phyloP scores from a whole-genome alignment of 1,140 invertebrate genomes.

The Spodoptera frugiperda region DNA sequence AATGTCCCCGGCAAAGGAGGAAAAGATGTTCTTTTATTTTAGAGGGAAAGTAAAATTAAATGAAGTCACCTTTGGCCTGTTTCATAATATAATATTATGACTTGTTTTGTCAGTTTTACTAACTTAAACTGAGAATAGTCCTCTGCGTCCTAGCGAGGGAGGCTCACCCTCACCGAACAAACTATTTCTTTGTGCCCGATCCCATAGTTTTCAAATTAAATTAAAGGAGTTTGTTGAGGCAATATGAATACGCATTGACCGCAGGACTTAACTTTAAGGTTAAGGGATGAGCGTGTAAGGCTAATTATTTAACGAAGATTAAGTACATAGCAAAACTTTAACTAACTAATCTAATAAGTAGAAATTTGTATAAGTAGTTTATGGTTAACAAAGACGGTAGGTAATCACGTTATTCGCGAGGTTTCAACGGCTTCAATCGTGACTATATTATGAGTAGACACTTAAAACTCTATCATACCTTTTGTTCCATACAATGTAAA shows the following conservation, averaged over 20 bases:
- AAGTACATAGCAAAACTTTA: conserved; percentile 21
- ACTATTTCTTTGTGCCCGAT: conserved; percentile 75
- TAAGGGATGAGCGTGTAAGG: not conserved
- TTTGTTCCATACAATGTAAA: no score
- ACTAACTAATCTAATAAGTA: conserved; percentile 59
- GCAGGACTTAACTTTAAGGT: conserved; percentile 34
- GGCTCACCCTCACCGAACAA: conserved; percentile 47
- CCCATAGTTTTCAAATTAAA: conserved; percentile 77
- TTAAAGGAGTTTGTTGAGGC: conserved; percentile 58
- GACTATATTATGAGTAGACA: no score
- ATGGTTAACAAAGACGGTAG: conserved; percentile 42
- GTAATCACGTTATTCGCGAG: conserved; percentile 58
- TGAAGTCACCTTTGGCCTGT: conserved; percentile 12
- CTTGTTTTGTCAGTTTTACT: conserved; percentile 35
- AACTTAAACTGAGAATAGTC: conserved; percentile 9
- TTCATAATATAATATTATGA: conserved; percentile 1
- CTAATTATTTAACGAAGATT: conserved; percentile 32
- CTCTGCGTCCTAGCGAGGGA: conserved; percentile 8
- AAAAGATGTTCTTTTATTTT: not conserved
- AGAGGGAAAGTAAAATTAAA: conserved; percentile 8
- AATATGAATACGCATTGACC: conserved; percentile 48
- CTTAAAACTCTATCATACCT: no score
- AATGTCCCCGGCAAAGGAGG: no score
- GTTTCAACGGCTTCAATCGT: conserved; percentile 58
- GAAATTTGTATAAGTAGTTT: conserved; percentile 42